These are phyloP conservation scores for Actinostola sp. DNA, from an alignment of 92 coral and sea anemone genomes.

Conservation along the genomic window DNA sequence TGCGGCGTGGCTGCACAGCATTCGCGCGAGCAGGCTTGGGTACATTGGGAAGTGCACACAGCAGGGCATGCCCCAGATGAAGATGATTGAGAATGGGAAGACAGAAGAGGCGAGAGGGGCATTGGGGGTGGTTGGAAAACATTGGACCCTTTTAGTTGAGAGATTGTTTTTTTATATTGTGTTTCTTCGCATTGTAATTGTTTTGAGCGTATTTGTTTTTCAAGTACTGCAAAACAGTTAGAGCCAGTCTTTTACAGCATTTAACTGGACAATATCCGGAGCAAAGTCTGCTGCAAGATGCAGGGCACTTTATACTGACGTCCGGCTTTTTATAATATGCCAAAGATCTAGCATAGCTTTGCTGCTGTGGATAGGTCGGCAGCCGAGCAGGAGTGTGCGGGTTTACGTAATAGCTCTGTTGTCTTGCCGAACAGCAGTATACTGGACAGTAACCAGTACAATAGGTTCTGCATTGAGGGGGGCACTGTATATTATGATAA, in stretches of 20 bases:
- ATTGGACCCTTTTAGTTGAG: conserved; percentile 7
- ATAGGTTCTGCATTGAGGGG: conserved; percentile 58
- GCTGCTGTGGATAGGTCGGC: conserved; percentile 6
- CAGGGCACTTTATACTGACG: conserved; percentile 49
- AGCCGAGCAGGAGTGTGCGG: conserved; percentile 24
- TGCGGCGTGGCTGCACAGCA: conserved; percentile 59
- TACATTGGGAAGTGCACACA: conserved; percentile 75
- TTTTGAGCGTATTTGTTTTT: conserved; percentile 17
- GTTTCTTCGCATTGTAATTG: neutral
- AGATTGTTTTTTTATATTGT: neutral
- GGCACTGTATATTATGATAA: conserved; percentile 46
- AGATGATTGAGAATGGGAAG: conserved; percentile 21
- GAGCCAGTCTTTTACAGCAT: conserved; percentile 64
- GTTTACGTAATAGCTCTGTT: conserved; percentile 31
- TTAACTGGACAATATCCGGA: conserved; percentile 72
- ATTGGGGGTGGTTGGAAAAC: conserved; percentile 59
- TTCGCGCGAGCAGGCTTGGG: conserved; percentile 72
- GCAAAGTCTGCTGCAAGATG: conserved; percentile 60
- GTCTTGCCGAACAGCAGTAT: conserved; percentile 68
- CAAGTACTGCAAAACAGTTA: conserved; percentile 55
- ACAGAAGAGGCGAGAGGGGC: conserved; percentile 42
- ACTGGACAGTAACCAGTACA: conserved; percentile 88
- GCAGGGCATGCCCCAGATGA: conserved; percentile 65
- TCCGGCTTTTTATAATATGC: conserved; percentile 2
- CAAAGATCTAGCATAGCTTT: conserved; percentile 3